Base-by-base conservation (phyloP, 2,888 invertebrate genomes). In the Trisateles emortualis region DNA sequence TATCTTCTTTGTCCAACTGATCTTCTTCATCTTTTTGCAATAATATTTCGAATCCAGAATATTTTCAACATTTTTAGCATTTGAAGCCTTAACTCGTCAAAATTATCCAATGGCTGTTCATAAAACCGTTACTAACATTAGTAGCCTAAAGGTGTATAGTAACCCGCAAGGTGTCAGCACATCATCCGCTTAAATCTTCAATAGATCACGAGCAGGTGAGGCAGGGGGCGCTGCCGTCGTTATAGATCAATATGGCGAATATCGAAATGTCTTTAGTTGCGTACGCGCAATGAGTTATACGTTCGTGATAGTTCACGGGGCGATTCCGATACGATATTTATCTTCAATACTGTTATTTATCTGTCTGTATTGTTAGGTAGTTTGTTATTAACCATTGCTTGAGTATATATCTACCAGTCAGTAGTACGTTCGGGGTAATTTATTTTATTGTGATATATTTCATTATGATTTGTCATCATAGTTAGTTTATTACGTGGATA, bases 181-280 rank as follows among this genome's bases (percentile, higher is more conserved):
- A 39, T 44, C 51, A 33, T 13, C n/a, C 4, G 38, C 29, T 29
- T 19, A 45, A 36, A 29, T 51, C 43, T 5, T 16, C 44, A 17
- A 46, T 47, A 47, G 46, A 45, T 52, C 45, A 52, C 17, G 41
- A 47, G 52, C 63, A 63, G 72, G 60, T 61, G 64, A 42, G 58
- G 11, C 55, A 41, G 55, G 72, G 72, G 60, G 72, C 56, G 64
- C 53, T 53, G 54, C 48, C 56, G 36, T 26, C 42, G 61, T 63
- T 69, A 63, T 66, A 66, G 70, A 68, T 69, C 68, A 68, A 68
- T 60, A 61, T 66, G 56, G 68, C 67, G 61, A 64, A 66, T 70
- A 70, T 72, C 72, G 62, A 72, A 78, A 78, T 76, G 76, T 72
- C 78, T 64, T 72, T 74, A 72, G 71, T 72, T 73, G 78, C 78